Conservation (phyloP, 2,888 invertebrate genomes). For the Acrobasis suavella region DNA sequence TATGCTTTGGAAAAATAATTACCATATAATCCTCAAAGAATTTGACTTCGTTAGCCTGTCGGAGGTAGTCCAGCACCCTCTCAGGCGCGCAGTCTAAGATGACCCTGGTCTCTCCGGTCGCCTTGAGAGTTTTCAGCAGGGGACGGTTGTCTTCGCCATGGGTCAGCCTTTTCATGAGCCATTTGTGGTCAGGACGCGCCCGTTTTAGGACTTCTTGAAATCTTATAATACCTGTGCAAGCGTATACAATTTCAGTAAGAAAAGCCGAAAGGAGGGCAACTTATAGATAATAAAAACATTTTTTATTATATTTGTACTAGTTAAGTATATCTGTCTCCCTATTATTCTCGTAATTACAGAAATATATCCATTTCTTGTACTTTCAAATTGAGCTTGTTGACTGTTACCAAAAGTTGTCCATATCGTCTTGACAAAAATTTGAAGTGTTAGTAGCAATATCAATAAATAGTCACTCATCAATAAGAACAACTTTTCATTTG, state of each 20-base stretch:
- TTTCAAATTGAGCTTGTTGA: too few species aligned
- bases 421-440: too few species aligned
- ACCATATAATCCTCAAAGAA: slow-evolving; percentile 92
- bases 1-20: slow-evolving; percentile 21
- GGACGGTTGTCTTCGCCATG: slow-evolving; percentile 83
- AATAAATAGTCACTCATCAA: too few species aligned
- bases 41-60: slow-evolving; percentile 91
- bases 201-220: slow-evolving; percentile 91
- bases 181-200: slow-evolving; percentile 85
- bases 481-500: too few species aligned
- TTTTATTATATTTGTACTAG: too few species aligned
- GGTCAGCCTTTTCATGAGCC: slow-evolving; percentile 85
- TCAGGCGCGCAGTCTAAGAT: slow-evolving; percentile 89
- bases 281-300: too few species aligned
- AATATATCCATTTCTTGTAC: too few species aligned
- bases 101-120: slow-evolving; percentile 86
- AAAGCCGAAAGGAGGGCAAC: too few species aligned
- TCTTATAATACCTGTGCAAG: slow-evolving; percentile 84
- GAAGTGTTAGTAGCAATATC: too few species aligned
- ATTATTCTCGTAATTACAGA: too few species aligned
- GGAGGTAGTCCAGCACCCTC: slow-evolving; percentile 84
- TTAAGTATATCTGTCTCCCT: too few species aligned
- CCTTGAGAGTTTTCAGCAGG: slow-evolving; percentile 88
- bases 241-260: not conserved
- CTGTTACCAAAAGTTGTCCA: too few species aligned